These are phyloP conservation scores for Bombus cullumanus DNA, from an alignment of 1,140 invertebrate genomes.

Conservation along the genomic window DNA sequence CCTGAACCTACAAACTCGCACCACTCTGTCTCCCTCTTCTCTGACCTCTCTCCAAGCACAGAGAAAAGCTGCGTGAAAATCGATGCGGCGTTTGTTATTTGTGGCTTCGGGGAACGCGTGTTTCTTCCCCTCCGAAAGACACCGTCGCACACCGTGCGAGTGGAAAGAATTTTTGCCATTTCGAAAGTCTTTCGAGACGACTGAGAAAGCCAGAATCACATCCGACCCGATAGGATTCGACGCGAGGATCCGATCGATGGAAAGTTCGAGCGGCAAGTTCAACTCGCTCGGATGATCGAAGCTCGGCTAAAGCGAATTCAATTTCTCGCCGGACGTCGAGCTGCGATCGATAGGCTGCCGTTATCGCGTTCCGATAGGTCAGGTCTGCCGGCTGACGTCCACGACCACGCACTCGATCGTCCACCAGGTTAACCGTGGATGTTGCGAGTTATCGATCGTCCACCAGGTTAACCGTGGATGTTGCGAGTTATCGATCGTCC, in stretches of 20 bases:
- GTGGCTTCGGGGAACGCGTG: no score
- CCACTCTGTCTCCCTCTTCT: slow-evolving; percentile 19
- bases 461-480: neutral
- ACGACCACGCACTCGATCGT: neutral
- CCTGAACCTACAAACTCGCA: slow-evolving; percentile 54
- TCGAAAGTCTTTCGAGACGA: no score
- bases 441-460: no score
- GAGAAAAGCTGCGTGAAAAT: slow-evolving; percentile 33
- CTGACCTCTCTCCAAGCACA: neutral
- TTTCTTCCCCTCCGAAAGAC: no score
- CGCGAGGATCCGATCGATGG: no score
- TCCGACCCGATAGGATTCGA: neutral
- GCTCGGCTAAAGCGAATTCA: neutral
- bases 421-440: neutral
- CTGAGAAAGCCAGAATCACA: no score
- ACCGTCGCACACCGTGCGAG: no score
- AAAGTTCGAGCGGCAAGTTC: no score
- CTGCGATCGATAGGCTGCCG: slow-evolving; percentile 3
- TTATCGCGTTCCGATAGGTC: slow-evolving; percentile 32
- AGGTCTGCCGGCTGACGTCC: neutral
- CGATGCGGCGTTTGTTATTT: slow-evolving; percentile 51
- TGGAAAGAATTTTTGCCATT: no score
- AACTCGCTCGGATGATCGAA: neutral
- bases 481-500: no score
- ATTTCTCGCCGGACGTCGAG: slow-evolving; percentile 9